These are phyloP conservation scores for Gymnocheta viridis DNA, from an alignment of 2,888 invertebrate genomes.

Conservation along the genomic window DNA sequence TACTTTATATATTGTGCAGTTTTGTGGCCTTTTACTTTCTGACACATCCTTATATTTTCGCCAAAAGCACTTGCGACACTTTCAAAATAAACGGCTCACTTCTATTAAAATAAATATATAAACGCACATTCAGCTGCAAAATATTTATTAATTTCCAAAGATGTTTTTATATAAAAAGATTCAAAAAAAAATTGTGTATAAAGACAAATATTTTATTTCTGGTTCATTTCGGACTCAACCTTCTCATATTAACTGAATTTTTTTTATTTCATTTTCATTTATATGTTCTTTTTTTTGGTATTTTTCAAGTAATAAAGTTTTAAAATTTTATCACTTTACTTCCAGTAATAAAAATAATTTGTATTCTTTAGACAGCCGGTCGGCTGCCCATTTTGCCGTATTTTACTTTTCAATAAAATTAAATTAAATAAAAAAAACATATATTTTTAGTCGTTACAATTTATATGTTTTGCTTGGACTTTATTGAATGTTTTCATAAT, in stretches of 20 bases:
- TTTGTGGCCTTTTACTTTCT: too few relatives aligned
- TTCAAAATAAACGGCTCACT: too few relatives aligned
- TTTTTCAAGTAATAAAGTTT: not conserved
- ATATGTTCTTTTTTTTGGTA: not conserved
- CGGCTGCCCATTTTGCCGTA: not conserved
- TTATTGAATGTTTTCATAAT: not conserved
- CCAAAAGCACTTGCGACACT: too few relatives aligned
- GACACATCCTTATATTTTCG: too few relatives aligned
- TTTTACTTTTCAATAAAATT: not conserved
- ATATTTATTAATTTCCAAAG: too few relatives aligned
- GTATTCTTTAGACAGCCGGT: conserved; percentile 23
- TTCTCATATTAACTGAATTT: not conserved
- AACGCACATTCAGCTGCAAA: too few relatives aligned
- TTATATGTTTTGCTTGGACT: not conserved
- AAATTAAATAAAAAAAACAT: not conserved
- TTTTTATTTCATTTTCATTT: not conserved
- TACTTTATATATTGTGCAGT: too few relatives aligned
- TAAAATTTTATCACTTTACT: not conserved
- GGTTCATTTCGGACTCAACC: not conserved
- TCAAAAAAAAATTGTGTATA: not conserved
- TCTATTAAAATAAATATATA: too few relatives aligned
- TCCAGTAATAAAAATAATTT: conserved; percentile 19
- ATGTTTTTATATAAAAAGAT: not conserved
- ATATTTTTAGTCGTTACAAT: not conserved
- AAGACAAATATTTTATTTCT: not conserved